Percentiles rank a stretch among this genome's conserved stretches.
These are phyloP conservation scores for Crotalus viridis DNA, from an alignment of 2,113 vertebrate species.

Conservation along the genomic window DNA sequence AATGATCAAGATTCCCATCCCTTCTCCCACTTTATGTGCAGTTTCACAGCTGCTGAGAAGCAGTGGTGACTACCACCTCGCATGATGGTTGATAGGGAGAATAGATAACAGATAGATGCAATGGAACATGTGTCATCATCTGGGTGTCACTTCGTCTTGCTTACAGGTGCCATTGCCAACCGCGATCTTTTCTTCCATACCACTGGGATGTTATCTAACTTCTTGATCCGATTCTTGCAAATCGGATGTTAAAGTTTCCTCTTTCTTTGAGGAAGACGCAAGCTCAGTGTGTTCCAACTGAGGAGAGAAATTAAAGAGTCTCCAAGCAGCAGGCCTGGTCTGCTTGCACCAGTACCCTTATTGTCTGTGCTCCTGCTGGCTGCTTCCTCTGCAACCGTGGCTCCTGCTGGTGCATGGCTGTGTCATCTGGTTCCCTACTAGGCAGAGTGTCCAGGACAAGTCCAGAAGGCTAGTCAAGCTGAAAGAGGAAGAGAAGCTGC, in stretches of 20 bases:
- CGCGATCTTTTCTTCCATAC: not conserved
- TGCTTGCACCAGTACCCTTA: not conserved
- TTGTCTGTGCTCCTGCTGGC: not conserved
- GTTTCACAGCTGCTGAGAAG: not conserved
- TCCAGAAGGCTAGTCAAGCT: not conserved
- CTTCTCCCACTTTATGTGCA: not conserved
- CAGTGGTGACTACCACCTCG: not conserved
- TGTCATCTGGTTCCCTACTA: not conserved
- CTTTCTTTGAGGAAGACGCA: not conserved
- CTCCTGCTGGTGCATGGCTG: not conserved
- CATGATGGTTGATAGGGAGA: not conserved
- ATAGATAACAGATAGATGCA: not conserved
- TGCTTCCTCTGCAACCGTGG: not conserved
- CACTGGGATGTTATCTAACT: not conserved
- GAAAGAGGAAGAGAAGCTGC: not conserved
- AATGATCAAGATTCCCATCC: not conserved
- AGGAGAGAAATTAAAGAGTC: not conserved
- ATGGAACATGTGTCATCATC: not conserved
- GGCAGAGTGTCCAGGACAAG: not conserved
- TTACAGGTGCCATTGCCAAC: not conserved
- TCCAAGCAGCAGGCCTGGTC: not conserved
- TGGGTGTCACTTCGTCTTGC: not conserved
- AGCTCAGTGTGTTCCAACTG: not conserved
- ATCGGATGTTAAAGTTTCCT: not conserved
- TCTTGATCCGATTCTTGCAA: not conserved